Conservation (phyloP, 2,797 vertebrate species). For the Poeciliopsis paucimaculata region DNA sequence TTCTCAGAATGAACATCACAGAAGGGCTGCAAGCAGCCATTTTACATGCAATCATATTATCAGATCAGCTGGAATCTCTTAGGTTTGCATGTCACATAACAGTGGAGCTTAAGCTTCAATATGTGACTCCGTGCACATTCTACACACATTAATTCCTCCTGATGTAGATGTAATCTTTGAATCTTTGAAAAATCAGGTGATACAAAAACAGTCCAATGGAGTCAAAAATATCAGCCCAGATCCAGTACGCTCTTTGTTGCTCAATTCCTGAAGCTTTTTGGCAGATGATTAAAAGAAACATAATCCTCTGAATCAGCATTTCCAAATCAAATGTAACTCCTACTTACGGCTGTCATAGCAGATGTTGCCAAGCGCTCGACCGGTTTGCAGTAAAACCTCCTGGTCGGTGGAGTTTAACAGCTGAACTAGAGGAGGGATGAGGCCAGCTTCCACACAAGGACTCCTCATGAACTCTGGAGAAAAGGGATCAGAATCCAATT, state of each 20-base stretch:
- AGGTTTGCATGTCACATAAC: not conserved
- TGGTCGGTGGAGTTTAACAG: constrained; percentile 94
- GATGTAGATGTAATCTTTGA: constrained; percentile 5
- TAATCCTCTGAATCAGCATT: constrained; percentile 14
- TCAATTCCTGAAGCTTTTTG: not conserved
- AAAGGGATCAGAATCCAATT: not conserved
- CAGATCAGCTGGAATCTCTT: constrained; percentile 4
- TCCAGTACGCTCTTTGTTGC: not conserved
- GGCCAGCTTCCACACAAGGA: constrained; percentile 92
- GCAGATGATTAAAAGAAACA: not conserved
- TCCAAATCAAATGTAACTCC: constrained; percentile 30
- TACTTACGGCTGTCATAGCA: constrained; percentile 99
- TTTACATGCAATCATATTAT: not conserved
- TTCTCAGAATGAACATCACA: not conserved
- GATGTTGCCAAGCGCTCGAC: constrained; percentile 97
- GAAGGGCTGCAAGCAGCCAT: not conserved
- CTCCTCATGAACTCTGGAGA: constrained; percentile 92
- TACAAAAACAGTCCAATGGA: not conserved
- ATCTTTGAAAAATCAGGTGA: not conserved
- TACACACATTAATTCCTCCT: not conserved
- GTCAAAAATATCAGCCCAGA: not conserved
- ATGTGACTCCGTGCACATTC: not conserved
- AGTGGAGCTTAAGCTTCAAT: not conserved
- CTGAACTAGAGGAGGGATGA: constrained; percentile 94
- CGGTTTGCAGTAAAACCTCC: constrained; percentile 96